A percentile compares a stretch with the other conserved stretches of the same genome.
Conservation (phyloP, 2,797 vertebrate genomes). For the Petrocephalus sullivani region DNA sequence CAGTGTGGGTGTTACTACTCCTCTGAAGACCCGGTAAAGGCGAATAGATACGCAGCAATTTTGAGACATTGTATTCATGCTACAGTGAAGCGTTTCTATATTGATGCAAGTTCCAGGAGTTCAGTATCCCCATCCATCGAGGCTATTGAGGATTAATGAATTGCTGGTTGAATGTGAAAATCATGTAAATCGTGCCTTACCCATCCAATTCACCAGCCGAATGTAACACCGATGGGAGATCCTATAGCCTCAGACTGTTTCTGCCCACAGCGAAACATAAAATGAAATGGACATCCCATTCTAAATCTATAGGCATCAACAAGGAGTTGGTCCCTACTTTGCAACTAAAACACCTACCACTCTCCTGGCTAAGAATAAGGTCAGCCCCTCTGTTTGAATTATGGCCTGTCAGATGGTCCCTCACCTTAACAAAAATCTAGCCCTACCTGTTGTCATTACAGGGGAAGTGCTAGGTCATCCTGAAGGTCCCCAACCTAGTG, state of each 20-base stretch:
- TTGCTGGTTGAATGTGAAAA: background rate
- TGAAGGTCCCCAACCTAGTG: background rate
- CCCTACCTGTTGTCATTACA: background rate
- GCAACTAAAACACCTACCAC: no score
- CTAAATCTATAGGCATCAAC: no score
- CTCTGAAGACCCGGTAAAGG: background rate
- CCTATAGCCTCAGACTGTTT: background rate
- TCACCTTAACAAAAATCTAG: background rate
- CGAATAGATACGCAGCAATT: background rate
- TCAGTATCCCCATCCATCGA: background rate
- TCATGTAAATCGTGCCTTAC: background rate
- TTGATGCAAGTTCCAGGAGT: background rate
- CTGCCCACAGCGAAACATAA: no score
- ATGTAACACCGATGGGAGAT: background rate
- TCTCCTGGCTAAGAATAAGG: background rate
- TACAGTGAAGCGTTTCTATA: background rate
- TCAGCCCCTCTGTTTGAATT: background rate
- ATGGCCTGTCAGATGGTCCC: background rate
- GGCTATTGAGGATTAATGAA: background rate
- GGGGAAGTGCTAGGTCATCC: background rate
- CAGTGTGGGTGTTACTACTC: background rate
- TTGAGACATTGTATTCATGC: background rate
- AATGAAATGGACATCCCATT: no score
- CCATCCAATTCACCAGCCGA: background rate
- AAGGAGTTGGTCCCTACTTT: no score